These are phyloP conservation scores for Megamerina dolium DNA, from an alignment of 2,888 invertebrate genomes.

Conservation along the genomic window DNA sequence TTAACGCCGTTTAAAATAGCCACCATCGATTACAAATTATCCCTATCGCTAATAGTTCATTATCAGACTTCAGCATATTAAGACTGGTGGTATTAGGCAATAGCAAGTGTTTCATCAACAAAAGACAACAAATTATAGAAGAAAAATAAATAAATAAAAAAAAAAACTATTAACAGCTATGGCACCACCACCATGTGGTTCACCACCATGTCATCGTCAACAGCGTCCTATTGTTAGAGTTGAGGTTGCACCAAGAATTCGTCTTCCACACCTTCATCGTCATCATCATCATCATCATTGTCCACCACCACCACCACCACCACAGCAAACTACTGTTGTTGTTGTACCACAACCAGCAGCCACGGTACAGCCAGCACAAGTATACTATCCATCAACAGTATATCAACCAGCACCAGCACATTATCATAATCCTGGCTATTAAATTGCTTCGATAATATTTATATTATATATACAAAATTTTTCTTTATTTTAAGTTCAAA, in stretches of 20 bases:
- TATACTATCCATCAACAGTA: conserved; percentile 32
- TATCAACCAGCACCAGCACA: conserved; percentile 24
- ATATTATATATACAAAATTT: no score
- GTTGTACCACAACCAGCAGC: conserved; percentile 27
- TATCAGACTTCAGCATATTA: no score
- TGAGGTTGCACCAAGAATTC: conserved; percentile 32
- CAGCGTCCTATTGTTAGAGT: conserved; percentile 37
- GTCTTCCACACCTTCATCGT: conserved; percentile 32
- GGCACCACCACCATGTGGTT: conserved; percentile 27
- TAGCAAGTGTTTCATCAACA: no score
- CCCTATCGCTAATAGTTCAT: no score
- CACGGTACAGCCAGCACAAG: conserved; percentile 11
- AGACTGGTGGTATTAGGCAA: no score
- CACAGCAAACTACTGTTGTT: conserved; percentile 24
- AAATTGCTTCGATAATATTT: no score
- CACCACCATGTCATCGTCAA: conserved; percentile 29
- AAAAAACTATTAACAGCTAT: conserved; percentile 21
- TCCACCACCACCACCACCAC: conserved; percentile 16
- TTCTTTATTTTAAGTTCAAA: no score
- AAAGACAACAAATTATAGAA: no score
- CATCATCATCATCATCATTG: conserved; percentile 16
- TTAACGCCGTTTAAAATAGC: no score
- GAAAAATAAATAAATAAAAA: no score
- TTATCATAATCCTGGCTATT: conserved; percentile 37
- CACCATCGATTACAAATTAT: no score